Percentiles rank a stretch among this genome's conserved stretches.
Evolutionary conservation across 2,113 vertebrate genomes (phyloP).

Genomic region (Tachysurus vachellii): DNA sequence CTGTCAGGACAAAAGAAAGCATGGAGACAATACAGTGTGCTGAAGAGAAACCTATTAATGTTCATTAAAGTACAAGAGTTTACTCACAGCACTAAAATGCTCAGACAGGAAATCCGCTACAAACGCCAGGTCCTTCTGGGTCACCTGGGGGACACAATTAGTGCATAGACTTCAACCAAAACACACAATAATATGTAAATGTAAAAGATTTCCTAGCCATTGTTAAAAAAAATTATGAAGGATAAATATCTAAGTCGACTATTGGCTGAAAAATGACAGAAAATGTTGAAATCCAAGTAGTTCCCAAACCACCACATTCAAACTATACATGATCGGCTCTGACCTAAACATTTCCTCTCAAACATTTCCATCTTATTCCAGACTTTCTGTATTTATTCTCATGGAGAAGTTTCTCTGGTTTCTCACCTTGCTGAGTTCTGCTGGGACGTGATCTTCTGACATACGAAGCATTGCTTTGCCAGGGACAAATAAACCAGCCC

Average conservation of each 20-base stretch:
- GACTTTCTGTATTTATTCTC: neutral
- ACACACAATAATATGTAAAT: neutral
- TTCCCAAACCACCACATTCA: neutral
- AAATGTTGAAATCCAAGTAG: neutral
- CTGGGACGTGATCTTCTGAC: conserved; percentile 96
- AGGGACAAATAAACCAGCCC: neutral
- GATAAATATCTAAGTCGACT: neutral
- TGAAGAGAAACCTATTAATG: neutral
- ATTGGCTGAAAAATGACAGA: neutral
- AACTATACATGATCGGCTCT: neutral
- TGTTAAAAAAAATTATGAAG: too few relatives aligned
- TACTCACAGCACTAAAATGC: conserved; percentile 92
- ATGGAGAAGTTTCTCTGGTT: neutral
- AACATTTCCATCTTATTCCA: neutral
- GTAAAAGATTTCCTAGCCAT: too few relatives aligned
- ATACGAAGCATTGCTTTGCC: conserved; percentile 94
- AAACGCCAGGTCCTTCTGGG: conserved; percentile 96
- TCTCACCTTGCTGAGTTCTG: conserved; percentile 93
- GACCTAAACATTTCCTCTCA: neutral
- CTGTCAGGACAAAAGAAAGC: conserved; percentile 65
- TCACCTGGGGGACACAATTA: conserved; percentile 79
- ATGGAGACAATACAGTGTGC: neutral
- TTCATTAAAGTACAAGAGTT: neutral
- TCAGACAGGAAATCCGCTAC: conserved; percentile 98
- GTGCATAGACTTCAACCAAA: neutral